Base-by-base conservation (phyloP, 2,797 vertebrate species). In the Falco concolor region DNA sequence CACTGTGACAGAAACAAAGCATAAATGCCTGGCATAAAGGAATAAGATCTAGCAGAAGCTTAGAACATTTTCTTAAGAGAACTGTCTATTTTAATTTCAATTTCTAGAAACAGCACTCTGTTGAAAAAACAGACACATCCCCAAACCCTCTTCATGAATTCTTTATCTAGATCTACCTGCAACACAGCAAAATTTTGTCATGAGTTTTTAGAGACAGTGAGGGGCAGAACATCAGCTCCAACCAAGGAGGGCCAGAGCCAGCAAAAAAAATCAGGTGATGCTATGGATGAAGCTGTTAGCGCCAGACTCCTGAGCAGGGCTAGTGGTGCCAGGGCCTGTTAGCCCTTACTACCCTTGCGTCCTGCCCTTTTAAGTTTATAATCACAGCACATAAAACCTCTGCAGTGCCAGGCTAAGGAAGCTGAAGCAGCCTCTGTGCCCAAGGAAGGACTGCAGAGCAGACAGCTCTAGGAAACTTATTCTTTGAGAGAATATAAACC, bases 81-180 rank as follows among this genome's bases (percentile, higher is more conserved):
- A 44, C 42, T 73, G 72, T 61, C 64, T 91, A 52, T 57, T 57
- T 87, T n/a, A 68, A 86, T 95, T 91, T 53, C 30, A 84, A 77
- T 92, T 96, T 94, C 87, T 84, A 87, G 90, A 84, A 92, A 64
- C 68, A 91, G 40, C 44, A 61, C 27, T 54, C 69, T 64, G n/a
- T 40, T n/a, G 24, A 83, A 70, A 93, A 93, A 83, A 80, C 17
- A 16, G 28, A 32, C 53, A 24, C 10, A 5, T 20, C 19, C 9
- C 5, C 34, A 12, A 47, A 45, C 5, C 17, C 14, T 3, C 64
- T 84, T 56, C 42, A 68, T 64, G 23, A 75, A 81, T 89, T 91
- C 76, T 84, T 94, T 63, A 61, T 69, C 72, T 63, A 78, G 53
- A 85, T 80, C 38, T 20, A 68, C 50, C 19, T 0, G 0, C 54